Percentiles rank a stretch among this genome's conserved stretches.
phyloP scores from a whole-genome alignment of 2,113 vertebrate genomes.

The Galemys pyrenaicus region DNA sequence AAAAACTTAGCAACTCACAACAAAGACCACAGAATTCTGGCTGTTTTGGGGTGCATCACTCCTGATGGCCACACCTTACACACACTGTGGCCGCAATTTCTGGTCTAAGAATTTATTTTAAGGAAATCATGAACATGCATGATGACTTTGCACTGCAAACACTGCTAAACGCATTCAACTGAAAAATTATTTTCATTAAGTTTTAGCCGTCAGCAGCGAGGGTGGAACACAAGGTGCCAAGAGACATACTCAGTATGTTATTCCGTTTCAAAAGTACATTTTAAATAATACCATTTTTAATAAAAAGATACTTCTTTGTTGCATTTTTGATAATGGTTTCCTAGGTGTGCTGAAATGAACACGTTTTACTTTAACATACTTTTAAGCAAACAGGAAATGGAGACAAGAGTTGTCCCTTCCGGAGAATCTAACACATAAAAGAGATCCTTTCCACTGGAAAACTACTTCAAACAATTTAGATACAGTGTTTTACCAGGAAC shows the following conservation, averaged over 20 bases:
- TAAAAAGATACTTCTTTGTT: not conserved
- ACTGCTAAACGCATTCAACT: not conserved
- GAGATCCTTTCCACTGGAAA: constrained; percentile 13
- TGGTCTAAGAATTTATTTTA: not conserved
- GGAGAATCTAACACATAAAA: not conserved
- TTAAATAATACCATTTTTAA: not conserved
- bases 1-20: not conserved
- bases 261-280: not conserved
- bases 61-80: no score
- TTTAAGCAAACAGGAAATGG: not conserved
- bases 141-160: not conserved
- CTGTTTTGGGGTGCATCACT: no score
- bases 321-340: not conserved
- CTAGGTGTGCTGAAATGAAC: not conserved
- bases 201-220: not conserved
- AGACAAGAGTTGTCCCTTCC: not conserved
- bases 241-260: not conserved
- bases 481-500: constrained; percentile 5
- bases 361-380: constrained; percentile 27
- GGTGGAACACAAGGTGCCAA: not conserved
- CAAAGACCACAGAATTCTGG: not conserved
- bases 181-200: not conserved
- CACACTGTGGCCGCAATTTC: not conserved
- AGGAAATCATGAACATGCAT: not conserved
- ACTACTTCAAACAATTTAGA: not conserved